Conservation (phyloP, 2,797 vertebrate species). For the Eidolon dupreanum region DNA sequence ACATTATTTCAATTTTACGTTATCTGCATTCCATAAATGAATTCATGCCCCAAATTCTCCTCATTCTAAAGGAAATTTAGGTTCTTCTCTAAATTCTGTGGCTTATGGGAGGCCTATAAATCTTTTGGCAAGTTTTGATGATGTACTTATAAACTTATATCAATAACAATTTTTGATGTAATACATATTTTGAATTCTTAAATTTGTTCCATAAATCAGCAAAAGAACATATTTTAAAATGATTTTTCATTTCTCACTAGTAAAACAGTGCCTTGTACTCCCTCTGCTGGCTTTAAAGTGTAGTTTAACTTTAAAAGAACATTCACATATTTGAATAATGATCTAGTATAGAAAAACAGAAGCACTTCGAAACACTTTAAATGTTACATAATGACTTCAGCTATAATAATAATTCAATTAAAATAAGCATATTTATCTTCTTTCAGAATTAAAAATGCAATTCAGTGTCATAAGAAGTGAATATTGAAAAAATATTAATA, state of each 20-base stretch:
- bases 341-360: neutral
- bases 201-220: conserved; percentile 10
- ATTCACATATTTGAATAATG: neutral
- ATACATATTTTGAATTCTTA: conserved; percentile 53
- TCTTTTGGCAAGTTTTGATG: conserved; percentile 38
- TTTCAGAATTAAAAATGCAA: neutral
- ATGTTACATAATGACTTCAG: neutral
- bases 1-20: conserved; percentile 32
- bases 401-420: conserved; percentile 3
- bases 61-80: conserved; percentile 8
- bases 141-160: neutral
- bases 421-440: neutral
- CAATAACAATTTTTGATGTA: neutral
- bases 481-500: neutral
- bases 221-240: neutral
- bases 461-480: neutral
- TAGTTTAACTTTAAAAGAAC: conserved; percentile 33
- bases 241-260: conserved; percentile 20
- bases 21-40: neutral
- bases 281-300: conserved; percentile 72
- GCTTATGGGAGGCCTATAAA: neutral
- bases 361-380: conserved; percentile 35
- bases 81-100: neutral
- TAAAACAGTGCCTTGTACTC: conserved; percentile 62
- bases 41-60: neutral